A percentile compares a stretch with the other conserved stretches of the same genome.
Evolutionary conservation across 2,113 vertebrate genomes (phyloP).

Genomic region (Microcebus tavaratra): DNA sequence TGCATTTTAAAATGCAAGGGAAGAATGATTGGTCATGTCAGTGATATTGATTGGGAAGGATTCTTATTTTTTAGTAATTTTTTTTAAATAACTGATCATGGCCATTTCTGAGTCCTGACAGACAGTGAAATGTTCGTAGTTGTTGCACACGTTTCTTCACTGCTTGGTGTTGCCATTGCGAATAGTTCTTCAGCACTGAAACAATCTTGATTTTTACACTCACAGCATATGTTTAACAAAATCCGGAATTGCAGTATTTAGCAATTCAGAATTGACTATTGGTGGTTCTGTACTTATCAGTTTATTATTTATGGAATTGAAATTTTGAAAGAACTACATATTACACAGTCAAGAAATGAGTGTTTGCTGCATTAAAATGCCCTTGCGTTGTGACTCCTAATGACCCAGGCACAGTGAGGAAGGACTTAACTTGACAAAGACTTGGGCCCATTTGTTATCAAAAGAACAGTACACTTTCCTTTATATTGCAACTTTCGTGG

Average conservation of each 20-base stretch:
- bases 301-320: conserved; percentile 11
- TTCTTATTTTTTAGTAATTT: background rate
- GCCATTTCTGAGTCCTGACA: background rate
- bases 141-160: background rate
- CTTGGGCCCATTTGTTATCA: background rate
- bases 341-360: background rate
- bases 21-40: background rate
- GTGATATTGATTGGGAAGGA: background rate
- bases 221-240: background rate
- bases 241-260: background rate
- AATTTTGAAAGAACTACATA: background rate
- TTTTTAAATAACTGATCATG: background rate
- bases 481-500: background rate
- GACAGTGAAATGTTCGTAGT: background rate
- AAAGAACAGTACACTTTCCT: background rate
- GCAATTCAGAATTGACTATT: background rate
- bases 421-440: background rate
- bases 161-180: background rate
- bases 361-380: background rate
- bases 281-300: background rate
- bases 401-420: background rate
- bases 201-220: background rate
- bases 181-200: background rate
- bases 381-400: background rate
- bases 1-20: background rate